Evolutionary conservation across 2,888 invertebrate genomes (phyloP), one percentile per base, ranked within the genome.

Genomic region (Drosophila barbarae): DNA sequence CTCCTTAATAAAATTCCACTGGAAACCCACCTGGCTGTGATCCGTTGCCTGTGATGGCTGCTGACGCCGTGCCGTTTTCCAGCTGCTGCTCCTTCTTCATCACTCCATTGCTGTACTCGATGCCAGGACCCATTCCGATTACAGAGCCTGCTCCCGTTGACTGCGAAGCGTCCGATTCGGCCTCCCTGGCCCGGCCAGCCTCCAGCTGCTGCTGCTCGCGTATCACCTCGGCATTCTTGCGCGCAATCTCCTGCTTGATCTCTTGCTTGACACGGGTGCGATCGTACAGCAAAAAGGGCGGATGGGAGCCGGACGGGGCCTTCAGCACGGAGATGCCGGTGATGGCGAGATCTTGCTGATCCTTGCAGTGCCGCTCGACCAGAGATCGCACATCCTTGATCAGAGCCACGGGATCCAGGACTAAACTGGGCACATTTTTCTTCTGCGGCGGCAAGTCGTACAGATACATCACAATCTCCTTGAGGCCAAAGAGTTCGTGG

Each of bases 381-480:
- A 98, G 88, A 8, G 95, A 94, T 73, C 98, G 92, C 5, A 98
- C 96, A 87, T 98, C 98, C 69, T 94, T 93, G 52, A 98, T 95
- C 38, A 98, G 90, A 0, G 95, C 95, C 38, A 97, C 95, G 0
- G 98, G 96, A 88, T 98, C 96, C 1, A 93, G 92, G 23, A 98
- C 93, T 50, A 98, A 90, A 78, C 96, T 97, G 2, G 98, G 98
- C 32, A 98, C 95, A 59, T 95, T 96, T 89, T 97, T 97, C 86
- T 96, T 96, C 65, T 95, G 95, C 0, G 95, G 93, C 13, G 98
- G 96, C 83, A 98, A 90, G 87, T 95, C 94, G 86, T 97, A 96
- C 18, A 98, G 91, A 90, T 96, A 98, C 92, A 96, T 94, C 21
- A 98, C 95, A 76, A 98, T 96, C 53, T 96, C 95, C 91, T 95